Evolutionary conservation across 2,797 vertebrate genomes (phyloP), one percentile per base, ranked within the genome.

Genomic region (Coregonus sp.): DNA sequence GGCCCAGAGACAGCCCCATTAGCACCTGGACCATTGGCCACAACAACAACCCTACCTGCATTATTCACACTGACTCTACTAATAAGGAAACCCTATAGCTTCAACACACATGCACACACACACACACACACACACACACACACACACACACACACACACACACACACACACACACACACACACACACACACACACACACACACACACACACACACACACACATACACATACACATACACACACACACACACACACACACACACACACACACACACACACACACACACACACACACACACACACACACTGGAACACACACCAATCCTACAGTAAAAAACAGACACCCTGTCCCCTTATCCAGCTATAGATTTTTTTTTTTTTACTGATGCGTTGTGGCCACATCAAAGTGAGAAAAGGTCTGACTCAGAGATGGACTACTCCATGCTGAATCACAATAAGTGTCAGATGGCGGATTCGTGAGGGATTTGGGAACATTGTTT

Each of bases 11-110:
- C 91, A 92, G 88, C 85, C 89, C 87, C 87, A 94, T 94, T 94
- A 95, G 93, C 91, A 93, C 92, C 91, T 87, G 90, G 87, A 77
- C 89, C 82, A 92, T 92, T 91, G 92, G 86, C 76, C 80, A 85
- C 85, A 84, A 95, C 92, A 94, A 92, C 89, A 90, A 85, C 80
- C 70, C 85, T 69, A 76, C 81, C 75, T 95, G 90, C 91, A 94
- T 95, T 93, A 94, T 94, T 94, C 83, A 94, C 76, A 69, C 61
- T 0, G 4, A 72, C 63, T 86, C 84, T 59, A 86, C 90, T 94
- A 94, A 94, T 94, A 90, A 92, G 91, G 90, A 90, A 93, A 93
- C 87, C 76, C 75, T 82, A 93, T 81, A 86, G 78, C 29, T n/a
- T 15, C 12, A 33, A 37, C 37, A 59, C 16, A 61, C 25, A 29